Percentiles rank a stretch among this genome's conserved stretches.
Evolutionary conservation across 2,888 invertebrate genomes (phyloP).

Genomic region (Cloeon dipterum): DNA sequence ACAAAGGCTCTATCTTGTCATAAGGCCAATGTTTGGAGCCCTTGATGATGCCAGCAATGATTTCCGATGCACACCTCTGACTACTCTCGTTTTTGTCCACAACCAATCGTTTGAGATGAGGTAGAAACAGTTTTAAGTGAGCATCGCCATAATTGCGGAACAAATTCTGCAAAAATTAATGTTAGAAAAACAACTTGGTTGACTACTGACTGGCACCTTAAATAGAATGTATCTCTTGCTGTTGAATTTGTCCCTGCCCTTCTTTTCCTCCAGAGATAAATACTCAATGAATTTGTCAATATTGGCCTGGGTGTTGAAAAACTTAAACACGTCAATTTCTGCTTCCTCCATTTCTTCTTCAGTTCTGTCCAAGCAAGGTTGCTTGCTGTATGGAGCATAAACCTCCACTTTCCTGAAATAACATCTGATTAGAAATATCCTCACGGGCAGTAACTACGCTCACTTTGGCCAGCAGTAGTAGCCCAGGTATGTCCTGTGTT

Average conservation of each 20-base stretch:
- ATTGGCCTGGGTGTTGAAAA: slow-evolving; percentile 39
- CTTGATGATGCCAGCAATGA: slow-evolving; percentile 51
- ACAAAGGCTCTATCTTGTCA: slow-evolving; percentile 32
- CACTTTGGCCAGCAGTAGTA: slow-evolving; percentile 27
- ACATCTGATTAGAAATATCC: slow-evolving; percentile 4
- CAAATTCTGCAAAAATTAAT: slow-evolving; percentile 22
- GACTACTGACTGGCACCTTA: slow-evolving; percentile 27
- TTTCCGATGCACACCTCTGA: slow-evolving; percentile 66
- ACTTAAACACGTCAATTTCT: slow-evolving; percentile 39
- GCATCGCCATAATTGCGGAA: slow-evolving; percentile 55
- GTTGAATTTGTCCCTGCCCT: slow-evolving; percentile 61
- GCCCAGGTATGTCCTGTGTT: slow-evolving; percentile 39
- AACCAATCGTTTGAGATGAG: slow-evolving; percentile 40
- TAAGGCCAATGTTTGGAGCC: slow-evolving; percentile 67
- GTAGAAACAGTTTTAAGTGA: slow-evolving; percentile 33
- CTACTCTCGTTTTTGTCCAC: slow-evolving; percentile 44
- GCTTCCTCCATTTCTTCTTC: slow-evolving; percentile 31
- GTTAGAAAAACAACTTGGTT: slow-evolving; percentile 16
- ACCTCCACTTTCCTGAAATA: slow-evolving; percentile 26
- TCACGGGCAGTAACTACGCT: slow-evolving; percentile 7
- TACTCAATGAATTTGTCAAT: slow-evolving; percentile 45
- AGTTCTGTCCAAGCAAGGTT: slow-evolving; percentile 30
- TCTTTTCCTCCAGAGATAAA: slow-evolving; percentile 64
- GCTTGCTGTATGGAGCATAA: slow-evolving; percentile 40
- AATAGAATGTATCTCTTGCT: slow-evolving; percentile 41